These are phyloP conservation scores for Maccullochella peelii DNA, from an alignment of 2,113 vertebrate genomes.

Conservation along the genomic window DNA sequence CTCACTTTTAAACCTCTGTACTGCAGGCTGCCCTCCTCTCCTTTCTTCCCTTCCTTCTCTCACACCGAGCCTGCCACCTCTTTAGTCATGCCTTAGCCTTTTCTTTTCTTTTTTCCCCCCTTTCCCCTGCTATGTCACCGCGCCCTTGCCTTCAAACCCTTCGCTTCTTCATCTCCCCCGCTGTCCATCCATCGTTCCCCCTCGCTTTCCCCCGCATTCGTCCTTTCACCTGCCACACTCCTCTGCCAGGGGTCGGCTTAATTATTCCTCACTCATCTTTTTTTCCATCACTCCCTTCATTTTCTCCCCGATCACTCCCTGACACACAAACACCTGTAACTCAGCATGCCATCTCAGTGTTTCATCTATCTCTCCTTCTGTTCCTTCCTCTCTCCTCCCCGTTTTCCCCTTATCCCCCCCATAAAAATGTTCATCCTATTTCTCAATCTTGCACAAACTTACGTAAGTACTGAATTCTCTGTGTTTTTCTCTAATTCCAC, in stretches of 20 bases:
- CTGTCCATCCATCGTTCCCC: constrained; percentile 29
- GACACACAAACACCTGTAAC: constrained; percentile 77
- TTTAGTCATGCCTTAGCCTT: constrained; percentile 50
- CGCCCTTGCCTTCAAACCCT: constrained; percentile 57
- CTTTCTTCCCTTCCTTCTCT: constrained; percentile 48
- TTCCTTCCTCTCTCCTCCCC: constrained; percentile 8
- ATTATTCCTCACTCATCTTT: constrained; percentile 63
- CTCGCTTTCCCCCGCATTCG: constrained; percentile 6
- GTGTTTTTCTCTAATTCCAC: constrained; percentile 49
- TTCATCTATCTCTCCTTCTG: constrained; percentile 30
- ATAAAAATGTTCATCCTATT: constrained; percentile 3
- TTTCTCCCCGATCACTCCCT: constrained; percentile 20
- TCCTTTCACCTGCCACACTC: constrained; percentile 64
- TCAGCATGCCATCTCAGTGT: constrained; percentile 55
- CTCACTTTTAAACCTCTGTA: constrained; percentile 57
- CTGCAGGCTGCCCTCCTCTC: constrained; percentile 52
- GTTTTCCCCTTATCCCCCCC: background rate
- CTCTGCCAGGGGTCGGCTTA: constrained; percentile 70
- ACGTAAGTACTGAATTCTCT: background rate
- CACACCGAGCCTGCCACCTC: constrained; percentile 55
- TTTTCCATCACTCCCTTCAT: constrained; percentile 12
- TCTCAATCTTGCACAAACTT: constrained; percentile 46
- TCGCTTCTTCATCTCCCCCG: constrained; percentile 42
- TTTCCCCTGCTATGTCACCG: constrained; percentile 25
- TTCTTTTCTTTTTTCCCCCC: background rate